Base-by-base conservation (phyloP, 2,888 invertebrate genomes). In the Macropis europaea region DNA sequence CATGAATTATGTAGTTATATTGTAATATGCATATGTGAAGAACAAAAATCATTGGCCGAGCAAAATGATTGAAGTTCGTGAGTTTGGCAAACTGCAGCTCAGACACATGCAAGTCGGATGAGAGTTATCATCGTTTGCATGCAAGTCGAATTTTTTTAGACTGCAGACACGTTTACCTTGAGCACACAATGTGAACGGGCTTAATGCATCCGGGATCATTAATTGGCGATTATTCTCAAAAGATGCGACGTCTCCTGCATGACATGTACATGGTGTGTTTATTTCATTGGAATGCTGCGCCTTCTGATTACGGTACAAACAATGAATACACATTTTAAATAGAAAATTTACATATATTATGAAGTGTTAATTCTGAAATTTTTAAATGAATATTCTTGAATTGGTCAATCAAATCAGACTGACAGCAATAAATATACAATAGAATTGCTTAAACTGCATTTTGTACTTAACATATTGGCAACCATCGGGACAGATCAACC, bases 61-160 rank as follows among this genome's bases (percentile, higher is more conserved):
- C 17, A 7, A 28, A 26, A 47, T 59, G 11, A 59, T 30, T 13
- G 22, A 47, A 19, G 2, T 17, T 19, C 13, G 7, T 11, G 17
- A 2, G 38, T 28, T 30, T 15, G 11, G 13, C 11, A 22, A 22
- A 40, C n/a, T 26, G 42, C 11, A 42, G 9, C 30, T 38, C n/a
- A n/a, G n/a, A n/a, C n/a, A n/a, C n/a, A n/a, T n/a, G n/a, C n/a
- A n/a, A n/a, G n/a, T n/a, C 17, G 11, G 17, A 32, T 15, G 11
- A 38, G 32, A 40, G 52, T 59, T 15, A 50, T 57, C 50, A 56
- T 53, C 36, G 26, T 36, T 56, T 38, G 36, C 22, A 38, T 42
- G 28, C 15, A 13, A 38, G 30, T 30, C 19, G 19, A 34, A 32
- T 48, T 63, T 24, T 17, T 19, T 38, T 19, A 34, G 40, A 28